Evolutionary conservation across 2,797 vertebrate species (phyloP), one percentile per base, ranked within the genome.

Genomic region (Gallinago stenura): DNA sequence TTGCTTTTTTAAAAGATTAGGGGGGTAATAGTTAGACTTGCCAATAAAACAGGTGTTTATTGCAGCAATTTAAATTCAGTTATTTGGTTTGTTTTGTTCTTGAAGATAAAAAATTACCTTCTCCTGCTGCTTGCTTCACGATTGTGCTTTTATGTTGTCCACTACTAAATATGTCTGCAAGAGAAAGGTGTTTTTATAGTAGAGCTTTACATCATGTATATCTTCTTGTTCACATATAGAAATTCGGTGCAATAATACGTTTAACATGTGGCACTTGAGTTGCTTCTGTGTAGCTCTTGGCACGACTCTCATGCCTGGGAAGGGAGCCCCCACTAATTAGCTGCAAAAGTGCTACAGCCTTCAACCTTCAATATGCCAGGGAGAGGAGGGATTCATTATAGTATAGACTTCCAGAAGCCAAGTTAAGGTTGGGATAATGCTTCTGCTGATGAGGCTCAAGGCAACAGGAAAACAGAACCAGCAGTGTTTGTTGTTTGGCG

Each of bases 281-380:
- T 96, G 37, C 66, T 96, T 82, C 89, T 95, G 68, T 87, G 83
- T 68, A 82, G 71, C 92, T 96, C 89, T 95, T 95, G 93, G 95
- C 93, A 91, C 79, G 68, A 19, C 43, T 78, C 65, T 95, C 15
- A 1, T 81, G 82, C 25, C 65, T 85, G 92, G 90, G 84, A 92
- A 93, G 39, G 73, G 80, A 94, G 95, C 93, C 84, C 61, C 90
- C 46, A 57, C 45, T 97, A 96, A 96, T 97, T 95, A 96, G 87
- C 79, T 97, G 92, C 89, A 95, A 89, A 79, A 94, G 68, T 84
- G 37, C 92, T 90, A 75, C 83, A 93, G 85, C 72, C 94, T 97
- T 96, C 93, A 94, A 58, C 88, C 80, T 96, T 94, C 95, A 90
- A 93, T 97, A 86, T 91, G 90, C 93, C 93, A 91, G 64, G 75